phyloP scores from a whole-genome alignment of 1,140 invertebrate genomes.

The Cepaea nemoralis region DNA sequence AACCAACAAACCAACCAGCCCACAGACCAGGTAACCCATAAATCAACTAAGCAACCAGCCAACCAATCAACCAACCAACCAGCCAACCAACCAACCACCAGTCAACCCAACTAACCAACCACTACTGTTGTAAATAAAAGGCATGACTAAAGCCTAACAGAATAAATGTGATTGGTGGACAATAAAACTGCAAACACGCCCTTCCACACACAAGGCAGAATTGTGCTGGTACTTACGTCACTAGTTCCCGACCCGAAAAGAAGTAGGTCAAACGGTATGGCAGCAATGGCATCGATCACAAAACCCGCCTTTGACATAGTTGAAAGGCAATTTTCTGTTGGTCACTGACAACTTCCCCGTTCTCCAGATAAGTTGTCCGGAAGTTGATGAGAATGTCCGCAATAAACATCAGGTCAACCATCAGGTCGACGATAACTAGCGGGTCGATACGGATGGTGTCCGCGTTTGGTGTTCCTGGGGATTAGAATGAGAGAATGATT shows the following conservation, averaged over 20 bases:
- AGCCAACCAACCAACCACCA: no score
- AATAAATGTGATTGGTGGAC: no score
- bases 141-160: no score
- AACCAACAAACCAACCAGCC: no score
- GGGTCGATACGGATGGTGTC: constrained; percentile 63
- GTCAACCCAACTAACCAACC: no score
- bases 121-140: no score
- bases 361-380: constrained; percentile 71
- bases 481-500: no score
- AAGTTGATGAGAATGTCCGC: constrained; percentile 73
- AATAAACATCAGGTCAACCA: constrained; percentile 73
- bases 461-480: constrained; percentile 54
- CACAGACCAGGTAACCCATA: no score
- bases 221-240: constrained; percentile 71
- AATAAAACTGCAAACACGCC: no score
- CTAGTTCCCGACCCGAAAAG: constrained; percentile 72
- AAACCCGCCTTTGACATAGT: constrained; percentile 73
- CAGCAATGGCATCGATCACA: constrained; percentile 71
- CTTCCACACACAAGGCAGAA: no score
- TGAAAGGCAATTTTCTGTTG: constrained; percentile 70
- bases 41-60: no score
- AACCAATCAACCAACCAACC: no score
- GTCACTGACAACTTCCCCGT: constrained; percentile 70
- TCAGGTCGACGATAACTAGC: constrained; percentile 71
- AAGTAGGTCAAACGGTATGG: constrained; percentile 71